A percentile compares a stretch with the other conserved stretches of the same genome.
Conservation (phyloP, 2,888 invertebrate genomes). For the Galerucella pusilla region DNA sequence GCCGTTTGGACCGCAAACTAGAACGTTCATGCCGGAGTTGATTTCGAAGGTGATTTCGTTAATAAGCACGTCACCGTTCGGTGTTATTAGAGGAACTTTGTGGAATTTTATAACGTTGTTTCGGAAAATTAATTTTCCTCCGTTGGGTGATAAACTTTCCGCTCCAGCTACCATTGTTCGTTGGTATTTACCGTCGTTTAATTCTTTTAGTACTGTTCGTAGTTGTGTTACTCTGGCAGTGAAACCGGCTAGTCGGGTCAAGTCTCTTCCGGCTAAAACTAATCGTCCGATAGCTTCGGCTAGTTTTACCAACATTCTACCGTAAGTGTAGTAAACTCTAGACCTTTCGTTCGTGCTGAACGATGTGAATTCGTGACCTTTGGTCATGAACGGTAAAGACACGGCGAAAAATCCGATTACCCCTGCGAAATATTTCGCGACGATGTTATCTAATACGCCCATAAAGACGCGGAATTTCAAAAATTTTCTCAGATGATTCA, state of each 20-base stretch:
- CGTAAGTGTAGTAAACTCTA: slow-evolving; percentile 93
- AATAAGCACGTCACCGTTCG: slow-evolving; percentile 95
- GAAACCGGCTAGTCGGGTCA: slow-evolving; percentile 94
- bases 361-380: slow-evolving; percentile 69
- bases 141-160: slow-evolving; percentile 72
- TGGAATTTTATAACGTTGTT: slow-evolving; percentile 94
- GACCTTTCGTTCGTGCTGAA: slow-evolving; percentile 63
- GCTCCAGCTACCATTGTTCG: slow-evolving; percentile 73
- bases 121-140: slow-evolving; percentile 82
- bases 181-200: slow-evolving; percentile 79
- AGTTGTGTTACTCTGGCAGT: slow-evolving; percentile 94
- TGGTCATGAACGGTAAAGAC: slow-evolving; percentile 90
- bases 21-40: slow-evolving; percentile 90
- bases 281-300: slow-evolving; percentile 97
- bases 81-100: slow-evolving; percentile 93
- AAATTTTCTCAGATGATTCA: slow-evolving; percentile 85
- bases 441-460: slow-evolving; percentile 95
- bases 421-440: slow-evolving; percentile 97
- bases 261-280: slow-evolving; percentile 93
- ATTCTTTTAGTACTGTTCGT: slow-evolving; percentile 82
- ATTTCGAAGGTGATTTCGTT: slow-evolving; percentile 90
- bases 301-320: slow-evolving; percentile 94
- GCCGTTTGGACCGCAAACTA: slow-evolving; percentile 99
- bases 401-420: slow-evolving; percentile 96
- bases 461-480: slow-evolving; percentile 90